A percentile compares a stretch with the other conserved stretches of the same genome.
Evolutionary conservation across 2,113 vertebrate genomes (phyloP).

Genomic region (Andinoacara biseriatus): DNA sequence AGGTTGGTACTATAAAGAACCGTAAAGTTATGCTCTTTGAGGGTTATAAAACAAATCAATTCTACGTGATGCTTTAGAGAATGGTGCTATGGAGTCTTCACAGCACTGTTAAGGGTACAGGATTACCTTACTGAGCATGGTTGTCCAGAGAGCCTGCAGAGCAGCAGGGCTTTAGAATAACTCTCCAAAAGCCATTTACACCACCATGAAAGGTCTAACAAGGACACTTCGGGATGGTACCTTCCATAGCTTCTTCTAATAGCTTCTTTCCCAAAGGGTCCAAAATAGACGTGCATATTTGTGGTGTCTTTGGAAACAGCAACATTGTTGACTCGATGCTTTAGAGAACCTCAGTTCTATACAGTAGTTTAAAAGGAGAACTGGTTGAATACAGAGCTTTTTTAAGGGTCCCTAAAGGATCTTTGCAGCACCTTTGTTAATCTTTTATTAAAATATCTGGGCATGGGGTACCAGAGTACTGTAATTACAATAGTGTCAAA

Average conservation of each 20-base stretch:
- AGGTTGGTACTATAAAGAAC: background rate
- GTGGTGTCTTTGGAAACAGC: constrained; percentile 5
- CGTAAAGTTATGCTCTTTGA: background rate
- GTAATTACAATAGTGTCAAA: background rate
- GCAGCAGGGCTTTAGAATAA: background rate
- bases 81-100: background rate
- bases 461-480: background rate
- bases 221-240: background rate
- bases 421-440: background rate
- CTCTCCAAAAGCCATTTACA: background rate
- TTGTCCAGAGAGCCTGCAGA: background rate
- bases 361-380: too few species aligned
- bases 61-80: background rate
- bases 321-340: background rate
- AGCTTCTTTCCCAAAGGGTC: background rate
- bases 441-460: background rate
- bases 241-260: background rate
- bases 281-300: background rate
- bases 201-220: background rate
- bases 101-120: background rate
- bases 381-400: too few species aligned
- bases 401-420: background rate
- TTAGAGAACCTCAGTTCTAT: background rate
- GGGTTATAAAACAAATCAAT: background rate
- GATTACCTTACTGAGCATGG: background rate